Evolutionary conservation across 2,113 vertebrate genomes (phyloP), one percentile per base, ranked within the genome.

Genomic region (Neogale vison): DNA sequence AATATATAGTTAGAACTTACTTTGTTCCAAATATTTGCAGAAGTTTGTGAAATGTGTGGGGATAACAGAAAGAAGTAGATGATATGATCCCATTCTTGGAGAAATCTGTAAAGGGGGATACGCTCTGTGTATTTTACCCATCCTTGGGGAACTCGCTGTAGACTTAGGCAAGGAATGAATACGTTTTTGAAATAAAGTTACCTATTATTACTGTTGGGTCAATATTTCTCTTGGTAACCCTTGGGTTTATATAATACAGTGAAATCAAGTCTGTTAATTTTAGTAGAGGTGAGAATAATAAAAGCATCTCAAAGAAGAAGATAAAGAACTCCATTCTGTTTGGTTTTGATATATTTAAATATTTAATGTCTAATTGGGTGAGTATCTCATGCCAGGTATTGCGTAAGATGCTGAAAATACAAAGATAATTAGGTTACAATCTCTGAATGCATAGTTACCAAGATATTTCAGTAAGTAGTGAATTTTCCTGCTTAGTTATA

Each of bases 211-310:
- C 67, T 93, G 26, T 92, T 98, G 67, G 90, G 63, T 97, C 77
- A 97, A 71, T 95, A 94, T 97, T 98, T 97, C 82, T 90, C 36
- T 92, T 95, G 52, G 36, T 90, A 97, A 74, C 65, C 31, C 52
- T 95, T 95, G 81, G 20, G 31, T 88, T 96, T 96, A 83, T 47
- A 47, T 71, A 86, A 76, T 67, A 88, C 14, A 93, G 63, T 95
- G 39, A 97, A 96, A 84, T 81, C 17, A 59, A 92, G 23, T 71
- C 24, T 93, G 29, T 91, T 90, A 12, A 88, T 92, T 93, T 94
- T 47, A 82, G 52, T 21, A 29, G 72, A 92, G 34, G 24, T 93
- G 63, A 96, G 36, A 92, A 80, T 77, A 93, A 80, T 39, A 88
- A 93, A 74, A 88, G 52, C 7, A 82, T 34, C 36, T 65, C 26